Base-by-base conservation (phyloP, 2,113 vertebrate genomes). In the Antigone vipio region DNA sequence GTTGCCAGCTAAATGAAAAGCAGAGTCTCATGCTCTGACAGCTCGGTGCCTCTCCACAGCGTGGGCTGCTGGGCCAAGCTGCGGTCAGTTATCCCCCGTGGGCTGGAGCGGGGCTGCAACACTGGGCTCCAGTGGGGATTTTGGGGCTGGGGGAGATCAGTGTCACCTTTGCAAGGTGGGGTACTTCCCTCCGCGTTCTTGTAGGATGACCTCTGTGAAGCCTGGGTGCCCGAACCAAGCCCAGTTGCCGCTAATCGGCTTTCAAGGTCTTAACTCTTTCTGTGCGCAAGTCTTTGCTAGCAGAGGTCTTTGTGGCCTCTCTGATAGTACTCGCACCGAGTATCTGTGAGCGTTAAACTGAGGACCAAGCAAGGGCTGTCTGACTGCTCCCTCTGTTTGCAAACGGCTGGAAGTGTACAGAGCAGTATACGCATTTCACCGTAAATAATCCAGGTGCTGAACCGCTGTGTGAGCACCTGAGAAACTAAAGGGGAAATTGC, bases 1-100 rank as follows among this genome's bases (percentile, higher is more conserved):
- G 12, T 71, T 89, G 49, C 35, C 49, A 52, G 40, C 50, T 75
- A 17, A 68, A 0, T 24, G 38, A 72, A 72, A 47, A 79, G 38
- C 62, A 52, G 56, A 83, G 29, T 34, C 18, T 49, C 4, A 1
- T 68, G 80, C 22, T 77, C 75, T 15, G 22, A 55, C n/a, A 63
- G 47, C 77, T 55, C 0, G 0, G 29, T 47, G 67, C 49, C 52
- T 89, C 44, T 60, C 27, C 29, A 0, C 1, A 3, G 6, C 4
- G 1, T 18, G n/a, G 29, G 64, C 68, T 74, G 45, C 73, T 60
- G 68, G 47, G 12, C 53, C 47, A 42, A 44, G 30, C 38, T 2
- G 2, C 8, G 4, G 30, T 27, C 1, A 1, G 9, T 50, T 44
- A 5, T 35, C 15, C 17, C 18, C 45, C 1, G 0, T n/a, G 52